Conservation (phyloP, 2,888 invertebrate species). For the Atrina japonica region DNA sequence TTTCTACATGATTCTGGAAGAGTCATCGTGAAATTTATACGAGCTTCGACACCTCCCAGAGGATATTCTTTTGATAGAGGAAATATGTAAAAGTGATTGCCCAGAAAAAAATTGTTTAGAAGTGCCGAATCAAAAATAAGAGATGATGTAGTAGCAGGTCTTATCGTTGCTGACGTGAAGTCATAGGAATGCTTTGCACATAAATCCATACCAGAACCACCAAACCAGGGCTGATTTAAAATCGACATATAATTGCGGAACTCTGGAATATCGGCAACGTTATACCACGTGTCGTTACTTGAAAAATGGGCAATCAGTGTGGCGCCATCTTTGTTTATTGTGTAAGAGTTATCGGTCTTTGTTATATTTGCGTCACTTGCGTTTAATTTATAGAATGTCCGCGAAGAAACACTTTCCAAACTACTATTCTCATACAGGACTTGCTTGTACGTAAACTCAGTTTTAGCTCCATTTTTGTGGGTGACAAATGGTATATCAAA, state of each 20-base stretch:
- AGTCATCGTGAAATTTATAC: constrained; percentile 35
- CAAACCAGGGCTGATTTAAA: constrained; percentile 23
- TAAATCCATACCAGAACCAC: neutral
- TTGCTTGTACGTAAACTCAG: constrained; percentile 6
- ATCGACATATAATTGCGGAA: constrained; percentile 14
- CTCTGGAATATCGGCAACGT: neutral
- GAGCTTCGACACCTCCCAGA: constrained; percentile 23
- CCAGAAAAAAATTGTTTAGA: constrained; percentile 15
- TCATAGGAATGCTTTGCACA: constrained; percentile 30
- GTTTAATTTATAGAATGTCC: constrained; percentile 5
- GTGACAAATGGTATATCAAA: constrained; percentile 24
- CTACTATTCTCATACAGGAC: constrained; percentile 18
- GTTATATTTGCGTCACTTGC: constrained; percentile 16
- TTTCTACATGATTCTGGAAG: constrained; percentile 18
- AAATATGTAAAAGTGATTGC: neutral
- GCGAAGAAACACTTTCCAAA: constrained; percentile 11
- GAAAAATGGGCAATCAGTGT: constrained; percentile 12
- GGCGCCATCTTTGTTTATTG: neutral
- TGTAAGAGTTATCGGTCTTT: constrained; percentile 15
- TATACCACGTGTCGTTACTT: constrained; percentile 9
- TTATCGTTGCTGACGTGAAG: constrained; percentile 15
- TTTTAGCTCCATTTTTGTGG: neutral
- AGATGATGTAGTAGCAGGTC: constrained; percentile 6
- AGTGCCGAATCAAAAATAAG: constrained; percentile 2
- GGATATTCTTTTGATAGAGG: neutral